phyloP scores from a whole-genome alignment of 1,140 invertebrate species.

The Holcopasites calliopsidis region DNA sequence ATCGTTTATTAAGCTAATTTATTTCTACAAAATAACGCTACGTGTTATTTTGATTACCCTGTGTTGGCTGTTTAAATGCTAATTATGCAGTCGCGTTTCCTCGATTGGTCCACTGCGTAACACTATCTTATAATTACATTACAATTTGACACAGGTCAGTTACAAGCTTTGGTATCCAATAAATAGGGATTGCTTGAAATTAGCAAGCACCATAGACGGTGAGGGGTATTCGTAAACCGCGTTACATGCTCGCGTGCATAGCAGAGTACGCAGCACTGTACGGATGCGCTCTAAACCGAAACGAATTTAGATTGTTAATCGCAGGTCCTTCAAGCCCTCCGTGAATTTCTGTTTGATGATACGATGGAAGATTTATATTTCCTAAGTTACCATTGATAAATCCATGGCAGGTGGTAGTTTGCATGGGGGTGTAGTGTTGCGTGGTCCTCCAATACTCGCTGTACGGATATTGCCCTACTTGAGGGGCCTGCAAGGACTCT shows the following conservation, averaged over 20 bases:
- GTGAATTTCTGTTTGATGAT: slow-evolving; percentile 70
- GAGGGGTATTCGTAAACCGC: not conserved
- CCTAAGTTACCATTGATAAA: slow-evolving; percentile 72
- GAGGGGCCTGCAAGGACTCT: slow-evolving; percentile 58
- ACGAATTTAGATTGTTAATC: slow-evolving; percentile 69
- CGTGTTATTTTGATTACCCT: slow-evolving; percentile 61
- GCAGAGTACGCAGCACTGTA: slow-evolving; percentile 74
- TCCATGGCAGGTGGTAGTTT: slow-evolving; percentile 68
- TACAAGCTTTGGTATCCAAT: slow-evolving; percentile 7
- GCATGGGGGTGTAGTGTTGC: slow-evolving; percentile 67
- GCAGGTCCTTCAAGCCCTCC: slow-evolving; percentile 67
- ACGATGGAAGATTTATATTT: slow-evolving; percentile 69
- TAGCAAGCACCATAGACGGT: not conserved
- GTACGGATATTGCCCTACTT: slow-evolving; percentile 70
- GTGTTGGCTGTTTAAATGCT: slow-evolving; percentile 49
- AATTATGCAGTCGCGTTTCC: slow-evolving; percentile 18
- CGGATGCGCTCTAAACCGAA: slow-evolving; percentile 74
- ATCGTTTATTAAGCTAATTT: slow-evolving; percentile 41
- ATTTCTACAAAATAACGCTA: slow-evolving; percentile 37
- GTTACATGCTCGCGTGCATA: slow-evolving; percentile 79
- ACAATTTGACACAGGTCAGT: not conserved
- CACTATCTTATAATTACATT: not conserved
- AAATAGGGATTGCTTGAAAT: not conserved
- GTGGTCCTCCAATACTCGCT: slow-evolving; percentile 70
- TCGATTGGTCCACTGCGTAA: not conserved